Conservation (phyloP, 2,113 vertebrate species). For the Oxyura jamaicensis region DNA sequence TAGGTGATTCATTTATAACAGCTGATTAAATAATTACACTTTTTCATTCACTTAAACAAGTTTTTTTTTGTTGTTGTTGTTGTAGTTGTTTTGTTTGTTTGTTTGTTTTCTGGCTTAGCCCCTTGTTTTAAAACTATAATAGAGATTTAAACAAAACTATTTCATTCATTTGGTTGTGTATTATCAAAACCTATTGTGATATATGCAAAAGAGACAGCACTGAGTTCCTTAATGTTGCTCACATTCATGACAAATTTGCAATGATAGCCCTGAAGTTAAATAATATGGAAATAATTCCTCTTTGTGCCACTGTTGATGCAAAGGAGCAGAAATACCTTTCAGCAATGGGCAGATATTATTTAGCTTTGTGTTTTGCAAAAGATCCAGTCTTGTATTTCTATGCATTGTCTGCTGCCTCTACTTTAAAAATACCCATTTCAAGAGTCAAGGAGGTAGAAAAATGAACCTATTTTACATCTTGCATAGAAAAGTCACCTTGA, state of each 20-base stretch:
- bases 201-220: background rate
- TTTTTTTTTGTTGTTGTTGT: too few relatives aligned
- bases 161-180: background rate
- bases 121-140: background rate
- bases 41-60: background rate
- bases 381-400: background rate
- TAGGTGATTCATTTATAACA: background rate
- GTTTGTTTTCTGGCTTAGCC: background rate
- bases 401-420: background rate
- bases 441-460: background rate
- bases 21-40: background rate
- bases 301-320: background rate
- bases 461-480: background rate
- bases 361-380: slow-evolving; percentile 6
- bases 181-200: background rate
- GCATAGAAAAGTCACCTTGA: background rate
- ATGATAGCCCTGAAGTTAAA: background rate
- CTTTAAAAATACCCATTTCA: background rate
- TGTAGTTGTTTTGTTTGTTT: too few relatives aligned
- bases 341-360: background rate
- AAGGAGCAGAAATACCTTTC: background rate
- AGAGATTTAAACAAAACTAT: background rate
- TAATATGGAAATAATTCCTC: background rate
- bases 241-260: background rate
- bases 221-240: background rate